Evolutionary conservation across 2,888 invertebrate species (phyloP).

Genomic region (Nomada fabriciana): DNA sequence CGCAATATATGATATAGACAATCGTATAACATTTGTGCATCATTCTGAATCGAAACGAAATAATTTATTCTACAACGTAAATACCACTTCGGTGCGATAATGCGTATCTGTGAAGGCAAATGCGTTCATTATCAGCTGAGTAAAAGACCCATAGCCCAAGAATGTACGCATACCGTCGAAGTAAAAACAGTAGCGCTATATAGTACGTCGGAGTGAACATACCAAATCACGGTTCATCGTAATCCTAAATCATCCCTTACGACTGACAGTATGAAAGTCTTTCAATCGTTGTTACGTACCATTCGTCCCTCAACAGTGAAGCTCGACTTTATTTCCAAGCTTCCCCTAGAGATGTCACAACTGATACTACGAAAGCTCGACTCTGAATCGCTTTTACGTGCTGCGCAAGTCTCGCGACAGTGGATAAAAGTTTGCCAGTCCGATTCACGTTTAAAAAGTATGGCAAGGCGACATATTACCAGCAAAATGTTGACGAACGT

Average conservation of each 20-base stretch:
- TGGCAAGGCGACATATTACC: not conserved
- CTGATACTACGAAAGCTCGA: constrained; percentile 48
- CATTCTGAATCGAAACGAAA: too few species aligned
- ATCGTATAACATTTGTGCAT: too few species aligned
- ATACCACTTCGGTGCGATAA: not conserved
- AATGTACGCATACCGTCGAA: not conserved
- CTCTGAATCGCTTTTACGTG: constrained; percentile 29
- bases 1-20: too few species aligned
- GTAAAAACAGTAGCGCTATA: not conserved
- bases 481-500: not conserved
- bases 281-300: constrained; percentile 20
- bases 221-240: not conserved
- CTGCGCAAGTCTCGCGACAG: constrained; percentile 13
- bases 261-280: constrained; percentile 24
- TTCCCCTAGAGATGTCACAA: constrained; percentile 37
- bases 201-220: not conserved
- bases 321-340: constrained; percentile 36
- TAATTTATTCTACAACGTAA: too few species aligned
- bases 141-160: not conserved
- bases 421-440: constrained; percentile 25
- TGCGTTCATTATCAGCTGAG: too few species aligned
- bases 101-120: not conserved
- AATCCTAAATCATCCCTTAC: not conserved
- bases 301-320: constrained; percentile 15
- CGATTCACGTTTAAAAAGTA: not conserved